Evolutionary conservation across 1,140 invertebrate genomes (phyloP), one percentile per base, ranked within the genome.

Genomic region (Dufourea novaeangliae): DNA sequence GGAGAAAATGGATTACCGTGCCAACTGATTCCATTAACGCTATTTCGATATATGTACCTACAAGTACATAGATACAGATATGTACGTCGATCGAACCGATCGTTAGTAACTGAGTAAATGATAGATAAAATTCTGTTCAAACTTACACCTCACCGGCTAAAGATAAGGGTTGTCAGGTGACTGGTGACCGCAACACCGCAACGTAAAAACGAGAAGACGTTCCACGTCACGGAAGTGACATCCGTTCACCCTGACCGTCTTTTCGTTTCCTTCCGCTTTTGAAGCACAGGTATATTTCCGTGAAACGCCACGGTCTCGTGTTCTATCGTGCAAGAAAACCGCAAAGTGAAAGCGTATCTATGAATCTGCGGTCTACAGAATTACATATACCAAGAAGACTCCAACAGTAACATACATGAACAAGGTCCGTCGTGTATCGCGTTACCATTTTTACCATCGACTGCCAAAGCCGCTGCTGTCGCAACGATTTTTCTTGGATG

Each of bases 261-360:
- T n/a, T n/a, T n/a, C 66, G 67, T 81, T 72, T 67, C 61, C 57
- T 79, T 84, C 70, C 81, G 67, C 61, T 80, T 52, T 52, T 61
- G 72, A 72, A 66, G 62, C 39, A n/a, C n/a, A n/a, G n/a, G 34
- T 66, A 78, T 41, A 66, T 59, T 56, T 76, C 52, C 52, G 7
- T 68, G 57, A 72, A 70, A 73, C 32, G 52, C 70, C 41, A 2
- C 46, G 37, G 70, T 79, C 54, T 37, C 80, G 85, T 87, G 86
- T 82, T 37, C 66, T 78, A 44, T 20, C 17, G 70, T 12, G 7
- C 67, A 56, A 83, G 56, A 68, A 86, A 88, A 86, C 87, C 85
- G 72, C 85, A 87, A 88, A 80, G 77, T 81, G 76, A 81, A 82
- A 83, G 50, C 39, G 61, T 74, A 82, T 71, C 56, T 73, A 56